phyloP scores from a whole-genome alignment of 1,140 invertebrate genomes.

The Drosophila navojoa region DNA sequence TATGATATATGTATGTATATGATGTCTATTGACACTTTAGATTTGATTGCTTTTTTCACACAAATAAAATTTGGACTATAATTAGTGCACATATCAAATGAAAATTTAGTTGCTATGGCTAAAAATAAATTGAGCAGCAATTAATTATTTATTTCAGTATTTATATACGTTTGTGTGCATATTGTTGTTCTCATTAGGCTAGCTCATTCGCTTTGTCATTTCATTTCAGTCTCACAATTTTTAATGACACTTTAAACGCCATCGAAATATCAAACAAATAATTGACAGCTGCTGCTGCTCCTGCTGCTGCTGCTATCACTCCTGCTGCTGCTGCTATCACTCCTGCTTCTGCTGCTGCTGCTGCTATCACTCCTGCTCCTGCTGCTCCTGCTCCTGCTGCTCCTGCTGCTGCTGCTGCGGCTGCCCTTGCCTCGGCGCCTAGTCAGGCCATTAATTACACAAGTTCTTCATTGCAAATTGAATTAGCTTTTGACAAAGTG shows the following conservation, averaged over 20 bases:
- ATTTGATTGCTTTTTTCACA: not conserved
- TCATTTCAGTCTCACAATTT: constrained; percentile 9
- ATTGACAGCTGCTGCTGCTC: constrained; percentile 24
- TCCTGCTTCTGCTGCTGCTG: constrained; percentile 13
- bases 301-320: not conserved
- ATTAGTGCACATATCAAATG: not conserved
- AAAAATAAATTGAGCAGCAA: constrained; percentile 1
- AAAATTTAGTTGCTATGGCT: not conserved
- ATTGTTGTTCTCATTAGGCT: not conserved
- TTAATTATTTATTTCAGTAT: constrained; percentile 43
- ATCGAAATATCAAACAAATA: constrained; percentile 24
- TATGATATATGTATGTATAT: not conserved
- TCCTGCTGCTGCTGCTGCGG: constrained; percentile 4
- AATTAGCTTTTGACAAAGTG: constrained; percentile 77
- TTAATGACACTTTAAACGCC: constrained; percentile 13
- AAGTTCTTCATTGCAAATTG: constrained; percentile 62
- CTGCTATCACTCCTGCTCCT: not conserved
- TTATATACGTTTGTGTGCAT: too few species aligned
- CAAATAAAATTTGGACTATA: not conserved
- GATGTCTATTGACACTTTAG: not conserved
- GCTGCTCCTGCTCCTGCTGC: constrained; percentile 10
- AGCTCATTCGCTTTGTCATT: not conserved
- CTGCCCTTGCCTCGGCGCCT: not conserved
- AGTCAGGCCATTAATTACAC: constrained; percentile 54
- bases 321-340: too few species aligned